Base-by-base conservation (phyloP, 2,113 vertebrate species). In the Lagopus leucura region DNA sequence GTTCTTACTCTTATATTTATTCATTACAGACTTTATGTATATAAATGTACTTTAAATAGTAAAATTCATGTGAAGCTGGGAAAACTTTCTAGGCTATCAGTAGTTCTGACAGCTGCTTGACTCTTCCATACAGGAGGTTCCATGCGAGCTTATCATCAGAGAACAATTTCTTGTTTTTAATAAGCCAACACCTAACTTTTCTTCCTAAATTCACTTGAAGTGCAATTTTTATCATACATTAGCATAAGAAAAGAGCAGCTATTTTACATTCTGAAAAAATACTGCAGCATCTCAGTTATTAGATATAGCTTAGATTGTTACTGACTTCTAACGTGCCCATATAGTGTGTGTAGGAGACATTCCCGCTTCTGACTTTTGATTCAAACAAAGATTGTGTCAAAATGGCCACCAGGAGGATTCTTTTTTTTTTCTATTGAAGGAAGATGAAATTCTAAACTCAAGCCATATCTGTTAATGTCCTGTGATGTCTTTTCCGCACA, bases 21-120 rank as follows among this genome's bases (percentile, higher is more conserved):
- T 91, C 64, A 13, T 67, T 55, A 42, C 58, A 63, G 43, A 36
- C 47, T 15, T 55, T 82, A 67, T 63, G 54, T 71, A 78, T 57
- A 57, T 52, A 86, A 94, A 90, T 77, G 19, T 95, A 60, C 64
- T 74, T 80, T 83, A 67, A 92, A n/a, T 21, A 85, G 75, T 52
- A 7, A 77, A 80, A 81, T 81, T 88, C 8, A 72, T 72, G 69
- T 90, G 77, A 86, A 78, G 28, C 19, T 81, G 38, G n/a, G 18
- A 64, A 83, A 69, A 71, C 45, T 52, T 78, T 8, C 63, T 65
- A 58, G 67, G 24, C 57, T 28, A 21, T 66, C 11, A 64, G 22
- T 72, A 67, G 73, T 45, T 94, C 73, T 83, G 28, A 75, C 11
- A 24, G 13, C 64, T 76, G 18, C 40, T 78, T 79, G 42, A 38